Conservation (phyloP, 2,888 invertebrate species). For the Plebejus melissa region DNA sequence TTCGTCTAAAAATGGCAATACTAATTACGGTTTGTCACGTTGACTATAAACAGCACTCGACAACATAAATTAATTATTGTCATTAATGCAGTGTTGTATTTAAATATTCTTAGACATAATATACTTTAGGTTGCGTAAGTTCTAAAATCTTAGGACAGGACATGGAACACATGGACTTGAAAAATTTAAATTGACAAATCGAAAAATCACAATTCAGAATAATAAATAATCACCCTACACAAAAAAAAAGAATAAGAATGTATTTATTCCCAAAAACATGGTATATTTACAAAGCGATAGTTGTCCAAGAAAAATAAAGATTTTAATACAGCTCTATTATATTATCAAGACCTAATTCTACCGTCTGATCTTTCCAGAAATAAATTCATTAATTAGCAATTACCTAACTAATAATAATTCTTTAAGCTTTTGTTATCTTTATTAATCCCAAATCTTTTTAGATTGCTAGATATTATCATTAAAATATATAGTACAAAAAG, state of each 20-base stretch:
- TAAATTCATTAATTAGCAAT: background rate
- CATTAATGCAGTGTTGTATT: background rate
- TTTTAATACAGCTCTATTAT: background rate
- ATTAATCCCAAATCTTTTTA: background rate
- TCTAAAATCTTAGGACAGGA: too few relatives aligned
- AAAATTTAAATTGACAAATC: too few relatives aligned
- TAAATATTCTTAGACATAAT: background rate
- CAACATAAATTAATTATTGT: conserved; percentile 5
- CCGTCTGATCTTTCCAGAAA: background rate
- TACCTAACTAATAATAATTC: background rate
- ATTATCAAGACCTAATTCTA: background rate
- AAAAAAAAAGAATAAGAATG: too few relatives aligned
- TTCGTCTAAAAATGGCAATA: conserved; percentile 10
- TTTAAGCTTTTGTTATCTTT: background rate
- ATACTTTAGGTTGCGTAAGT: too few relatives aligned
- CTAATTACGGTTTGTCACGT: conserved; percentile 2
- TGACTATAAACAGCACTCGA: conserved; percentile 1
- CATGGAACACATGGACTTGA: too few relatives aligned
- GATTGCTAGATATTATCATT: background rate
- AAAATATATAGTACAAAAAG: background rate
- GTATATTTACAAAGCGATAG: too few relatives aligned
- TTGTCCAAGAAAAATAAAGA: too few relatives aligned
- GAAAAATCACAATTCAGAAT: too few relatives aligned
- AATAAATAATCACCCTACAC: too few relatives aligned
- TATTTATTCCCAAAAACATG: too few relatives aligned